phyloP scores from a whole-genome alignment of 2,888 invertebrate species.

The Alloplasta piceator region DNA sequence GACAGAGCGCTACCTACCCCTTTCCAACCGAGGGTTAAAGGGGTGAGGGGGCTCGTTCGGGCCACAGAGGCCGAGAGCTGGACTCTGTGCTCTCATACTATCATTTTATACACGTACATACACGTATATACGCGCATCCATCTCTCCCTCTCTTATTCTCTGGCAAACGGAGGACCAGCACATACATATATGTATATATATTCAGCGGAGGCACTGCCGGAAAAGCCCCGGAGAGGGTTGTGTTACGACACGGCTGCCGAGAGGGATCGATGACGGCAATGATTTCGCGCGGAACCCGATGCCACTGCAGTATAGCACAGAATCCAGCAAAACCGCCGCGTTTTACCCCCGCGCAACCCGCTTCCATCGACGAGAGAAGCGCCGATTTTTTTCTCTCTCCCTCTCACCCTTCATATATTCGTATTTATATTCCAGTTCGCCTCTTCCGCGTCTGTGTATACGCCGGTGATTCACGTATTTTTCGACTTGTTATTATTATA shows the following conservation, averaged over 20 bases:
- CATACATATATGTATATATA: background rate
- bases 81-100: slow-evolving; percentile 62
- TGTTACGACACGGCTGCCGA: slow-evolving; percentile 65
- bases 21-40: slow-evolving; percentile 4
- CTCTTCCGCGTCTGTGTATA: slow-evolving; percentile 12
- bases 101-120: slow-evolving; percentile 33
- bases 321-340: slow-evolving; percentile 22
- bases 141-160: slow-evolving; percentile 55
- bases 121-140: slow-evolving; percentile 38
- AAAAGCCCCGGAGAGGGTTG: slow-evolving; percentile 68
- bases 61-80: slow-evolving; percentile 71
- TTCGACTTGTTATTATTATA: background rate
- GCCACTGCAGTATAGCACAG: slow-evolving; percentile 41
- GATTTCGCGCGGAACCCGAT: slow-evolving; percentile 66
- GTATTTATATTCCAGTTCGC: slow-evolving; percentile 25
- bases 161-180: slow-evolving; percentile 57
- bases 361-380: slow-evolving; percentile 75
- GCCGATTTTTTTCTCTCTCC: slow-evolving; percentile 65
- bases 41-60: slow-evolving; percentile 68
- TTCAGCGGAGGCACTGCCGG: slow-evolving; percentile 52
- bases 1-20: slow-evolving; percentile 67
- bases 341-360: slow-evolving; percentile 43
- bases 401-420: slow-evolving; percentile 14
- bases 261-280: slow-evolving; percentile 71
- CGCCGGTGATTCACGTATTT: background rate